These are phyloP conservation scores for Siphonodentalium dalli DNA, from an alignment of 2,888 invertebrate genomes.

Conservation along the genomic window DNA sequence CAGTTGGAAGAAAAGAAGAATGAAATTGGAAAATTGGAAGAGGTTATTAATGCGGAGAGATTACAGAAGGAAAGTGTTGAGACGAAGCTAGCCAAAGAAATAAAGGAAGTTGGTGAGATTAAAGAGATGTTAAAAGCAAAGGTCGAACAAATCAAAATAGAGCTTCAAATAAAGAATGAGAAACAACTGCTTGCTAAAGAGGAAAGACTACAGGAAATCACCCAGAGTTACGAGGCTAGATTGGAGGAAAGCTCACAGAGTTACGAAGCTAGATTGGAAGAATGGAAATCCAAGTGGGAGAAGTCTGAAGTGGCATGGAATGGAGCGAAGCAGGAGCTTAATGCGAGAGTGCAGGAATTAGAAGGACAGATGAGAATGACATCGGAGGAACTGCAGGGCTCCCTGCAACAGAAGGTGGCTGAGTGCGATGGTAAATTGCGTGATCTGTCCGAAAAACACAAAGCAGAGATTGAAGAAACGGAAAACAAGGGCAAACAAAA, in stretches of 20 bases:
- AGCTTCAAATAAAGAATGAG: constrained; percentile 24
- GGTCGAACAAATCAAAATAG: too few species aligned
- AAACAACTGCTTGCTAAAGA: constrained; percentile 9
- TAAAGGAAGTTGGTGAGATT: too few species aligned
- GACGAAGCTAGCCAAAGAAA: too few species aligned
- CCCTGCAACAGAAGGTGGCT: constrained; percentile 29
- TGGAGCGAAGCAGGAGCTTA: constrained; percentile 19
- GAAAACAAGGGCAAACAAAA: constrained; percentile 32
- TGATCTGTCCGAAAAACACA: constrained; percentile 45
- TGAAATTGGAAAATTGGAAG: not conserved
- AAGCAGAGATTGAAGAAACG: constrained; percentile 42
- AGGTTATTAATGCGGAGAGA: too few species aligned
- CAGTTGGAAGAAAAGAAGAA: not conserved
- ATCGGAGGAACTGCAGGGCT: constrained; percentile 28
- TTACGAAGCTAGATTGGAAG: constrained; percentile 8
- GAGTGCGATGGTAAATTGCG: constrained; percentile 42
- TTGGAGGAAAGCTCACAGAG: constrained; percentile 10
- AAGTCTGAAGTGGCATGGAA: constrained; percentile 25
- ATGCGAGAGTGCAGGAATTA: too few species aligned
- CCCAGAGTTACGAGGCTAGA: constrained; percentile 3
- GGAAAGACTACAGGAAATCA: constrained; percentile 3
- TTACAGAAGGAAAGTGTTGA: too few species aligned
- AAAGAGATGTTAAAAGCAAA: too few species aligned
- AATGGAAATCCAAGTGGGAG: constrained; percentile 5
- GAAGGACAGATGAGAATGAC: constrained; percentile 8